phyloP scores from a whole-genome alignment of 2,888 invertebrate species.

The Cabera pusaria region DNA sequence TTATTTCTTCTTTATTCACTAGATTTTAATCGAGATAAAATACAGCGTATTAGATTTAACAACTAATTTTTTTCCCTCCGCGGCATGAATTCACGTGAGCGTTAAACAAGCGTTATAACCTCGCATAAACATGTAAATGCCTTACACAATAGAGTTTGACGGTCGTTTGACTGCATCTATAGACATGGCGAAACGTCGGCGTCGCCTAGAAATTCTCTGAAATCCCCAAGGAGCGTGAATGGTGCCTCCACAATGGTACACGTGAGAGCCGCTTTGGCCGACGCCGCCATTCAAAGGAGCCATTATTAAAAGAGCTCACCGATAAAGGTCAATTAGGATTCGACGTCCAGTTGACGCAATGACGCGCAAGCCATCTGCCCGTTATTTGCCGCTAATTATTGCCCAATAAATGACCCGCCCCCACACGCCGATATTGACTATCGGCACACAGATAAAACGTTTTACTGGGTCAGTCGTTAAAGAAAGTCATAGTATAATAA shows the following conservation, averaged over 20 bases:
- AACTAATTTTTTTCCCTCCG: not conserved
- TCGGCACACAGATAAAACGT: slow-evolving; percentile 35
- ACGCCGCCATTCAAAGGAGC: slow-evolving; percentile 66
- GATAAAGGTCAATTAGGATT: slow-evolving; percentile 70
- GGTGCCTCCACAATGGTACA: slow-evolving; percentile 58
- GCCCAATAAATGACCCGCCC: slow-evolving; percentile 39
- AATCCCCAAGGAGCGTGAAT: slow-evolving; percentile 66
- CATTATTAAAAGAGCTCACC: slow-evolving; percentile 60
- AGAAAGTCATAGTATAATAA: slow-evolving; percentile 23
- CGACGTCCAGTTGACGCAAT: slow-evolving; percentile 40
- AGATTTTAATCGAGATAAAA: slow-evolving; percentile 11
- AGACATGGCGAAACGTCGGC: slow-evolving; percentile 45
- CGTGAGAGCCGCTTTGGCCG: slow-evolving; percentile 53
- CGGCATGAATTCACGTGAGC: slow-evolving; percentile 13
- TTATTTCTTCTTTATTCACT: slow-evolving; percentile 4
- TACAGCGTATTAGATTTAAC: slow-evolving; percentile 4
- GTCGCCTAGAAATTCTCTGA: slow-evolving; percentile 60
- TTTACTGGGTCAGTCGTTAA: slow-evolving; percentile 37
- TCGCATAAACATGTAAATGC: slow-evolving; percentile 39
- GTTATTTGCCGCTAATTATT: slow-evolving; percentile 45
- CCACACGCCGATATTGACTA: slow-evolving; percentile 32
- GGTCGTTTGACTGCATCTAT: slow-evolving; percentile 43
- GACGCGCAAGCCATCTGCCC: slow-evolving; percentile 38
- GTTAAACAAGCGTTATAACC: slow-evolving; percentile 39
- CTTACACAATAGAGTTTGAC: slow-evolving; percentile 43